Evolutionary conservation across 2,113 vertebrate species (phyloP).

Genomic region (Pelvicachromis taeniatus): DNA sequence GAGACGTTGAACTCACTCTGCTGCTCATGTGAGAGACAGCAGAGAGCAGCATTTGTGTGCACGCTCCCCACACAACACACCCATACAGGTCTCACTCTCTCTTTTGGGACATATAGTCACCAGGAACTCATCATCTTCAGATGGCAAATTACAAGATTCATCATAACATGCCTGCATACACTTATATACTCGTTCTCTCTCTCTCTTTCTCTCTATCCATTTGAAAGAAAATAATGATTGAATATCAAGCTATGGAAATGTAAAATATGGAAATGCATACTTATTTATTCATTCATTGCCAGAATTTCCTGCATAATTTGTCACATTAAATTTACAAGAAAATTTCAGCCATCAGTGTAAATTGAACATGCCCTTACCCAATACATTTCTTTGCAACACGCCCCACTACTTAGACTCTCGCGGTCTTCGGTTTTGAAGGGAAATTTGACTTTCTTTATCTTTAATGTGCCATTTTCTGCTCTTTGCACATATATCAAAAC

Average conservation of each 20-base stretch:
- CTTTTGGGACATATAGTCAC: slow-evolving; percentile 20
- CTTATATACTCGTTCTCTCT: not conserved
- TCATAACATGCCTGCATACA: slow-evolving; percentile 31
- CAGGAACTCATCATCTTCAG: slow-evolving; percentile 38
- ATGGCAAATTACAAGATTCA: slow-evolving; percentile 42
- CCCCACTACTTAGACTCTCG: slow-evolving; percentile 5
- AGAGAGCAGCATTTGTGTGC: slow-evolving; percentile 17
- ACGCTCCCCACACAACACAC: not conserved
- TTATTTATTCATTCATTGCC: slow-evolving; percentile 29
- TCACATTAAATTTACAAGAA: slow-evolving; percentile 46
- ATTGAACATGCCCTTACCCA: slow-evolving; percentile 31
- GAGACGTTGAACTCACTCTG: slow-evolving; percentile 58
- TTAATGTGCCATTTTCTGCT: slow-evolving; percentile 57
- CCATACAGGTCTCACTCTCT: not conserved
- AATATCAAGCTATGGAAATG: slow-evolving; percentile 37
- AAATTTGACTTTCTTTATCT: slow-evolving; percentile 40
- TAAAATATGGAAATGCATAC: slow-evolving; percentile 38
- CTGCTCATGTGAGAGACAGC: slow-evolving; percentile 56
- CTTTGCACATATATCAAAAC: slow-evolving; percentile 53
- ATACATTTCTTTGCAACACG: slow-evolving; percentile 35
- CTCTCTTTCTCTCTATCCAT: slow-evolving; percentile 5
- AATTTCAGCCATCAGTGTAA: slow-evolving; percentile 22
- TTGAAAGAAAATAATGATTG: slow-evolving; percentile 33
- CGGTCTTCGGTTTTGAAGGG: slow-evolving; percentile 12
- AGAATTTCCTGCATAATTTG: slow-evolving; percentile 40